Conservation (phyloP, 37 sponge, comb jelly and placozoan species). For the Agelas oroides region DNA sequence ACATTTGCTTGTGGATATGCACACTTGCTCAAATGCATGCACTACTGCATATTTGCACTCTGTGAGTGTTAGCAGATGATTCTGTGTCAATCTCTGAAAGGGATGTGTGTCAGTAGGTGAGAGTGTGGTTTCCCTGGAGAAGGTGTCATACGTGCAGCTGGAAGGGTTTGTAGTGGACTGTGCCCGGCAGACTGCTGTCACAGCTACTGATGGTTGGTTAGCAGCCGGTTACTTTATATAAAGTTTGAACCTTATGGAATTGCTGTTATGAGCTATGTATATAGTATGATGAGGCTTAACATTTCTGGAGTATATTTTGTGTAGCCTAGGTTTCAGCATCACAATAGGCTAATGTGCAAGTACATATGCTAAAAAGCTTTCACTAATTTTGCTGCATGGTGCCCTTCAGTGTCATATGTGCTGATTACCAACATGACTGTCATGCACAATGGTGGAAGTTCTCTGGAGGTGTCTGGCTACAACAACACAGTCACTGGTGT, state of each 20-base stretch:
- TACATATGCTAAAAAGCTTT: too few relatives aligned
- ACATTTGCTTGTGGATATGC: too few relatives aligned
- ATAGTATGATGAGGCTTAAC: too few relatives aligned
- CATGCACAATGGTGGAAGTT: constrained; percentile 16
- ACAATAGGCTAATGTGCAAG: too few relatives aligned
- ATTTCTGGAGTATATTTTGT: too few relatives aligned
- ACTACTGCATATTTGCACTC: too few relatives aligned
- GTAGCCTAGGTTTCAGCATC: too few relatives aligned
- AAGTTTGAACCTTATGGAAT: neutral
- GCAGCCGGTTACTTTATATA: too few relatives aligned
- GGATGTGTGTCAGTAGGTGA: constrained; percentile 52
- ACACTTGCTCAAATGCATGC: too few relatives aligned
- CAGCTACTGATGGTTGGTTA: constrained; percentile 3
- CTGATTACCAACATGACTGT: constrained; percentile 1
- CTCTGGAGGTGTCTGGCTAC: constrained; percentile 15
- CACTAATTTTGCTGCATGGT: neutral
- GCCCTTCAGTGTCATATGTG: constrained; percentile 9
- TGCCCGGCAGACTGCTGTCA: constrained; percentile 30
- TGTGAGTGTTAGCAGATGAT: too few relatives aligned
- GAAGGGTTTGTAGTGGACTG: constrained; percentile 19
- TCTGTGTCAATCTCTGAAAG: too few relatives aligned
- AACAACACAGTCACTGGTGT: constrained; percentile 14
- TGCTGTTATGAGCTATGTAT: neutral
- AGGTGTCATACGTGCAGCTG: constrained; percentile 24
- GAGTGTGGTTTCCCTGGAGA: constrained; percentile 2